Evolutionary conservation across 2,888 invertebrate genomes (phyloP), one percentile per base, ranked within the genome.

Genomic region (Diloba caeruleocephala): DNA sequence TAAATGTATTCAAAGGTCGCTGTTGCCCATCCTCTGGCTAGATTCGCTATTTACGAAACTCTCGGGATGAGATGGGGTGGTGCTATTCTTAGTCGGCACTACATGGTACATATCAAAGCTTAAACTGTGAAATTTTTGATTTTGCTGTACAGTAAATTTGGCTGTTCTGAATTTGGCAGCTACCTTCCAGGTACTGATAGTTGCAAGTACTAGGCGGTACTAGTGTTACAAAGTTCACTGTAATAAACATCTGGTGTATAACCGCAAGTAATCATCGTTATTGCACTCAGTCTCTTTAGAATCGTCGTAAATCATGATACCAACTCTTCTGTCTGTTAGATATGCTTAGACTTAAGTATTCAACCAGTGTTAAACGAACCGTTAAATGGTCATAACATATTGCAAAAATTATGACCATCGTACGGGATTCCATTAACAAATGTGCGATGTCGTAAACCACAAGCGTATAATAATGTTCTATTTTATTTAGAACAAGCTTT

Each of bases 221-320:
- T 17, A 25, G 14, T 25, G 32, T 21, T 46, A 33, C 32, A 41
- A 66, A 54, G 67, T 49, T 37, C 53, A 25, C 21, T 29, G 31
- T 66, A 74, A 72, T 74, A 49, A 64, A 67, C 60, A 55, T 66
- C 51, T 55, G 42, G 49, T 41, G 31, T 39, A 46, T 25, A 63
- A 76, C 79, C 78, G 44, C 79, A 79, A 57, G 63, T 61, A 71
- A 79, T 74, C 69, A 75, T 51, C 48, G 51, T 75, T 72, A 70
- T 65, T 66, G 58, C 59, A 26, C 19, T 39, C 8, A n/a, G 21
- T 46, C 42, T n/a, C 57, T 57, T 51, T 71, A 57, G 43, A 38
- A 51, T 34, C 53, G 15, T 48, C 60, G 58, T 68, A 72, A 73
- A 74, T 72, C 54, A 48, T 61, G 32, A 32, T 43, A 36, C n/a